Percentiles rank a stretch among this genome's conserved stretches.
phyloP scores from a whole-genome alignment of 2,888 invertebrate species.

The Rapana venosa region DNA sequence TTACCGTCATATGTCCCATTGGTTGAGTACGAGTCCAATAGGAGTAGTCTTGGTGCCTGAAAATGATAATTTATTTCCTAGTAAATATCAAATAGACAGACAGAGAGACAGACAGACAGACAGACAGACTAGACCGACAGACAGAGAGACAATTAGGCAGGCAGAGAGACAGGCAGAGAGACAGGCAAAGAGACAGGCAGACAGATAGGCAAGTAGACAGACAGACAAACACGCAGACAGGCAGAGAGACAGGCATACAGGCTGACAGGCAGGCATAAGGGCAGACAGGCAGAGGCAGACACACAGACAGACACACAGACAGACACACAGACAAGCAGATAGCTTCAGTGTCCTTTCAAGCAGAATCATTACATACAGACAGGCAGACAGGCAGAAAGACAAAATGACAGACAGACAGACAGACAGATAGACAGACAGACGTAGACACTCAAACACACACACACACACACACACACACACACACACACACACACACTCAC shows the following conservation, averaged over 20 bases:
- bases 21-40: conserved; percentile 75
- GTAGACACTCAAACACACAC: background rate
- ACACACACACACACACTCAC: conserved; percentile 8
- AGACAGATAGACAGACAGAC: conserved; percentile 52
- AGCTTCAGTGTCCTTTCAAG: conserved; percentile 50
- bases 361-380: background rate
- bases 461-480: conserved; percentile 20
- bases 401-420: background rate
- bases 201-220: background rate
- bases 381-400: background rate
- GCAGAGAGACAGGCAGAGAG: background rate
- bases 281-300: background rate
- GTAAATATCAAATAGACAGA: background rate
- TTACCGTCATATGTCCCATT: conserved; percentile 73
- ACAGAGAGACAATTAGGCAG: background rate
- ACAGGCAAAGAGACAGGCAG: background rate
- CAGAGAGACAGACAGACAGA: background rate
- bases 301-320: background rate
- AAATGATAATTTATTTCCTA: conserved; percentile 18
- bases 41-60: conserved; percentile 75
- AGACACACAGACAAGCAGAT: background rate
- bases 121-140: background rate
- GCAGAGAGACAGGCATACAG: background rate
- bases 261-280: background rate
- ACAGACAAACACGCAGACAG: background rate